Evolutionary conservation across 2,888 invertebrate genomes (phyloP), one percentile per base, ranked within the genome.

Genomic region (Drosophila incognita): DNA sequence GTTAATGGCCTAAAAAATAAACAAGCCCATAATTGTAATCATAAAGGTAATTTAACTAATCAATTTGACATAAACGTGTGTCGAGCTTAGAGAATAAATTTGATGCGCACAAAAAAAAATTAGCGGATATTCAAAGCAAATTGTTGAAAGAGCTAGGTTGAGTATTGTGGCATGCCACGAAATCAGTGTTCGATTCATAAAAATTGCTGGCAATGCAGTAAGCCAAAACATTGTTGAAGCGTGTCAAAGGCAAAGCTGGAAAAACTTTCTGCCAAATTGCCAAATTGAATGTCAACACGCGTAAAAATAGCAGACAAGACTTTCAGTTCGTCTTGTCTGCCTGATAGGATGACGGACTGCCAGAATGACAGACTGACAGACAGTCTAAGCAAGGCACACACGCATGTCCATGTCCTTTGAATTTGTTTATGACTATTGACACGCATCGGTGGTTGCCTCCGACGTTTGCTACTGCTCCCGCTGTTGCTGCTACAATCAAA

Each of bases 201-300:
- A 78, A 79, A 80, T 84, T 69, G 85, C 85, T 75, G 77, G 76
- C 74, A 63, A 58, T 73, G 76, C 70, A 76, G 62, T 81, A 82
- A 78, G 76, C 80, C 68, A 82, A 46, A 74, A 69, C 72, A 74
- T 80, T 80, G 76, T 67, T 71, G 68, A 59, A 72, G 74, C 81
- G 78, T 73, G 73, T 66, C 81, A 86, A 68, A 78, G 86, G 68
- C 69, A 80, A 74, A 65, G 76, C 83, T 69, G 69, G 71, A 70
- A 74, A 87, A 89, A 89, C 78, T 85, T 85, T 86, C 61, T 81
- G 80, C 79, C 80, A 85, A 87, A 85, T 87, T 87, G 87, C 75
- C 90, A 88, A 88, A 89, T 89, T 90, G 87, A 90, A 87, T 90
- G 87, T 87, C 89, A 89, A 88, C 89, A 88, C 83, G 90, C 89